Conservation (phyloP, 2,113 vertebrate genomes). For the Elgaria multicarinata region DNA sequence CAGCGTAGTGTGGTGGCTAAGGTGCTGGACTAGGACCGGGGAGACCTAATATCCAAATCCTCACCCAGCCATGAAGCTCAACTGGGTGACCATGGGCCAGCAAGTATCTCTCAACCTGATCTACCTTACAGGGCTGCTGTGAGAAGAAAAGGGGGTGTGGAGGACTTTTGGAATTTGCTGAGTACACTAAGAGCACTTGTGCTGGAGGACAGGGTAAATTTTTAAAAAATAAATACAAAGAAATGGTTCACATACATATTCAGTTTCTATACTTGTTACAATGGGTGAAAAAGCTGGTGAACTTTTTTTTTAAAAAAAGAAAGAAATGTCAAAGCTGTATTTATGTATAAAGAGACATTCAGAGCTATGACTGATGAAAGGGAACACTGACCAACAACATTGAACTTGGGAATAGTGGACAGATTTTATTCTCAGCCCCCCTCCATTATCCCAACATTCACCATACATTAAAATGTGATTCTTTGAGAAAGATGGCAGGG, state of each 20-base stretch:
- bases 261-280: not conserved
- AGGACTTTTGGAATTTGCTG: too few species aligned
- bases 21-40: not conserved
- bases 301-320: not conserved
- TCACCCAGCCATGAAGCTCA: not conserved
- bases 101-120: not conserved
- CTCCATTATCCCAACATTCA: not conserved
- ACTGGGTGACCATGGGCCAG: not conserved
- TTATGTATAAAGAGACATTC: not conserved
- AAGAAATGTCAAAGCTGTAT: not conserved
- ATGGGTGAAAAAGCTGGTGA: not conserved
- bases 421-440: not conserved
- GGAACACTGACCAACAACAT: not conserved
- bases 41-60: too few species aligned
- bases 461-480: not conserved
- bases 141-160: not conserved
- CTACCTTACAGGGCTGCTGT: not conserved
- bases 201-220: not conserved
- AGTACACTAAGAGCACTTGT: not conserved
- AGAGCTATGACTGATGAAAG: not conserved
- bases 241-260: not conserved
- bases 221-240: not conserved
- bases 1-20: not conserved
- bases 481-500: not conserved
- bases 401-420: not conserved